Percentiles rank a stretch among this genome's conserved stretches.
phyloP scores from a whole-genome alignment of 2,888 invertebrate genomes.

The Metalampra italica region DNA sequence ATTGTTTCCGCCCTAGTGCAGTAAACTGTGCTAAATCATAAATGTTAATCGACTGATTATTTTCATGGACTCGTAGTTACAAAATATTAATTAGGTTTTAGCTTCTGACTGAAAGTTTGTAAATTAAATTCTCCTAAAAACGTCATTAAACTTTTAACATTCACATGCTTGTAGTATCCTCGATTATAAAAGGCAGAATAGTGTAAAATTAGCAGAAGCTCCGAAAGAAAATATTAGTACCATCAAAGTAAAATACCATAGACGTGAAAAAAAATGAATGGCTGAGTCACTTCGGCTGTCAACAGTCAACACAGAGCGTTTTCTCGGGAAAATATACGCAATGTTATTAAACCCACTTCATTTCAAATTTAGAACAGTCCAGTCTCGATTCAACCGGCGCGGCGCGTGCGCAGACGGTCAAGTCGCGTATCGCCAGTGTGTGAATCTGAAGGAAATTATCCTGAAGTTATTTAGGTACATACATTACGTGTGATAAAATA shows the following conservation, averaged over 20 bases:
- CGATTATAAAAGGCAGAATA: too few species aligned
- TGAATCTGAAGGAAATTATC: slow-evolving; percentile 11
- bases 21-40: too few species aligned
- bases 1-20: neutral
- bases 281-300: slow-evolving; percentile 39
- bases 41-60: too few species aligned
- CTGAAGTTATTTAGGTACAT: neutral
- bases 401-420: slow-evolving; percentile 49
- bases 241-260: neutral
- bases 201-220: too few species aligned
- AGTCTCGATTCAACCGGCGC: slow-evolving; percentile 58
- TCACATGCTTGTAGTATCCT: too few species aligned
- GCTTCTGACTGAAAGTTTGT: too few species aligned
- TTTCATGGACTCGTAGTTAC: too few species aligned
- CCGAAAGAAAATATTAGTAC: neutral
- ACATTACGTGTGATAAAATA: neutral
- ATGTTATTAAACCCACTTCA: slow-evolving; percentile 72
- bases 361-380: slow-evolving; percentile 71
- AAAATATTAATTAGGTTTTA: too few species aligned
- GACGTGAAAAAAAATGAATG: slow-evolving; percentile 38
- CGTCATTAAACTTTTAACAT: too few species aligned
- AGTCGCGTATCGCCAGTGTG: slow-evolving; percentile 33
- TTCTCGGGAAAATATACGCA: slow-evolving; percentile 62
- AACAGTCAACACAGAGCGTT: slow-evolving; percentile 2
- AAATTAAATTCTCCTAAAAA: too few species aligned